Evolutionary conservation across 2,797 vertebrate species (phyloP), one percentile per base, ranked within the genome.

Genomic region (Limosa lapponica): DNA sequence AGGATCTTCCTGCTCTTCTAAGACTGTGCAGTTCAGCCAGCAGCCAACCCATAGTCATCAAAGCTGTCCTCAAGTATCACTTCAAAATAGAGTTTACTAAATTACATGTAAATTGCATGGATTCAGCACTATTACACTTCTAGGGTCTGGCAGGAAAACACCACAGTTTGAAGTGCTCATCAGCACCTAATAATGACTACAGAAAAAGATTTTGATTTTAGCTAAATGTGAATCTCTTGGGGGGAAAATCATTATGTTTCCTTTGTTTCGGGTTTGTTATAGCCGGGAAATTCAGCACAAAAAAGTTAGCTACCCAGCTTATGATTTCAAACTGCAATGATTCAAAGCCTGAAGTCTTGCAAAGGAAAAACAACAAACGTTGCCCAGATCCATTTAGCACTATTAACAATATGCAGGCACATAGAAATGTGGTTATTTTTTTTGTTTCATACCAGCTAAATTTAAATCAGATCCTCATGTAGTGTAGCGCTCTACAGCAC

Each of bases 41-140:
- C 90, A 95, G 89, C 91, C 94, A 95, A 74, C 87, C 59, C 96
- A 41, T 16, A 97, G 91, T 94, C 93, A 97, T 97, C 96, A 95
- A 86, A 96, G 85, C 65, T 90, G 87, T 92, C 95, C 96, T 96
- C 13, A 97, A 98, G 97, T 69, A 90, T 93, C 95, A 97, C 93
- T 97, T 96, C 46, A 95, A 87, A 96, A 81, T 7, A 80, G 91
- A 94, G 83, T 81, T 95, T 87, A 96, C 89, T 90, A 96, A 97
- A 97, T 97, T 94, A 82, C 73, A 95, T 82, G 86, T 93, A 90
- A 91, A 97, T 97, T 97, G 87, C 81, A 87, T 69, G 70, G 90
- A 97, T 95, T 95, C 89, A 96, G 94, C 82, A 84, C 57, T 92
- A 88, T 92, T 88, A 90, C 72, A 96, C 74, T 97, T 97, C 85